Base-by-base conservation (phyloP, 2,888 invertebrate genomes). In the Habroteleia sp. region DNA sequence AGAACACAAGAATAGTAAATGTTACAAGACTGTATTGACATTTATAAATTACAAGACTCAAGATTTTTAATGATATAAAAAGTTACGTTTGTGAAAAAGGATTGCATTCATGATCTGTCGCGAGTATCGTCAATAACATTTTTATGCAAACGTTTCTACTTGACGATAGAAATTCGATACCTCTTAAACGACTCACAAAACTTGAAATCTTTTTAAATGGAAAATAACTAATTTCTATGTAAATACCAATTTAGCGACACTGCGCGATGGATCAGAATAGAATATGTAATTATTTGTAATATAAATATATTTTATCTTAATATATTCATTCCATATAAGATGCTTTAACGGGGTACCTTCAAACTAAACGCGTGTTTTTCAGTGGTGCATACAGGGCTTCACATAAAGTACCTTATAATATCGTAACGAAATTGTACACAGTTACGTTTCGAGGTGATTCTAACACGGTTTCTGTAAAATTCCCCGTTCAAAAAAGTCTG, bases 21-120 rank as follows among this genome's bases (percentile, higher is more conserved):
- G 84, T 86, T 84, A 84, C 80, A 87, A 86, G 88, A 88, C 88
- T 88, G 88, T 84, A 82, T 79, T 82, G 83, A 82, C 82, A 81
- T 80, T 80, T 77, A 81, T 83, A 77, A 84, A 83, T 80, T 82
- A 82, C 80, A 82, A 83, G 82, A 86, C 82, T 86, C 84, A 79
- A 84, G 81, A 84, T 81, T 85, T 84, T 81, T 83, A 80, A 81
- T 77, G 77, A 84, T 85, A 84, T 72, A 77, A 80, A 80, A 71
- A 58, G 77, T 77, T 74, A 73, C 71, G 72, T 72, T 77, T 77
- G 39, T 25, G 27, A 20, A 27, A 71, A 6, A 35, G 41, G 54
- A 39, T 69, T 37, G 44, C 37, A 20, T 39, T 65, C 29, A 56
- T 68, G 69, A 71, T 74, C 74, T 58, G 60, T 73, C 58, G 76